Percentiles rank a stretch among this genome's conserved stretches.
phyloP scores from a whole-genome alignment of 2,888 invertebrate genomes.

The Aspidiotus destructor region DNA sequence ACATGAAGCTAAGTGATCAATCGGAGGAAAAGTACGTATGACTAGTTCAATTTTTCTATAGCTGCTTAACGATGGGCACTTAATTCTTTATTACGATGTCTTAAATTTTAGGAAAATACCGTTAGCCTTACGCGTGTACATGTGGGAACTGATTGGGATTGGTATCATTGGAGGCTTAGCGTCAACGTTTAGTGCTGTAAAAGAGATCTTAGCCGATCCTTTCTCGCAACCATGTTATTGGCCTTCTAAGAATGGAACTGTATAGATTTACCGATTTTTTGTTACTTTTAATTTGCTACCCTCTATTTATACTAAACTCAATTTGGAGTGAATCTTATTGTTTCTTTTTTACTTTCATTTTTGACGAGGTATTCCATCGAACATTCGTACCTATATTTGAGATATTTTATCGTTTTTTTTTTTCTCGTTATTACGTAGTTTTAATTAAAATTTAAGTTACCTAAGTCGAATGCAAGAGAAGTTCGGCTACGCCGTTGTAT shows the following conservation, averaged over 20 bases:
- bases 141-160: conserved; percentile 53
- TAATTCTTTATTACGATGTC: conserved; percentile 29
- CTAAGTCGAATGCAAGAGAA: too few relatives aligned
- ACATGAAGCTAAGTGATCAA: conserved; percentile 51
- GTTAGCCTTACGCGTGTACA: conserved; percentile 50
- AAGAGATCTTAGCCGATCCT: conserved; percentile 46
- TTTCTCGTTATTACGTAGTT: too few relatives aligned
- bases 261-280: too few relatives aligned
- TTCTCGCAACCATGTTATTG: conserved; percentile 43
- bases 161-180: conserved; percentile 53
- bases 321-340: too few relatives aligned
- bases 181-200: conserved; percentile 53
- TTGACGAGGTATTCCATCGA: too few relatives aligned
- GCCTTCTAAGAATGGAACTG: conserved; percentile 13
- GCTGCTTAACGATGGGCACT: neutral
- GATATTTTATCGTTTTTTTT: too few relatives aligned
- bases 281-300: too few relatives aligned
- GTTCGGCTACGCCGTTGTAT: too few relatives aligned
- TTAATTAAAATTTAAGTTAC: too few relatives aligned
- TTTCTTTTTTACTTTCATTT: too few relatives aligned
- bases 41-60: neutral
- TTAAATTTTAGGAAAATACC: conserved; percentile 48
- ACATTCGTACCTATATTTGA: too few relatives aligned
- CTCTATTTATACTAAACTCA: too few relatives aligned
- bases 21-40: conserved; percentile 42